Percentiles rank a stretch among this genome's conserved stretches.
phyloP scores from a whole-genome alignment of 1,140 invertebrate species.

The Drusus annulatus region DNA sequence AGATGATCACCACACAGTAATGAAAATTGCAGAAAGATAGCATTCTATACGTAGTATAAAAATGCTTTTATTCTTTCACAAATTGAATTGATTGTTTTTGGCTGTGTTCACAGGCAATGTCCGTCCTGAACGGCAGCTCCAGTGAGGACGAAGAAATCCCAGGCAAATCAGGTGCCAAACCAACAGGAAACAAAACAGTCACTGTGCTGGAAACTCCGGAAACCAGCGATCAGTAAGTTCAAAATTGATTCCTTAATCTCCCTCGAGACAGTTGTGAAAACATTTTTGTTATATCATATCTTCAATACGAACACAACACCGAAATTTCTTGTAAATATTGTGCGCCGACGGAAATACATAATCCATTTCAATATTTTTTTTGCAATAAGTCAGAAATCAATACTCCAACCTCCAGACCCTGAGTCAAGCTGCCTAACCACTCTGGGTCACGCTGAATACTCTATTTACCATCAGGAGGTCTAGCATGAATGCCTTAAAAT shows the following conservation, averaged over 20 bases:
- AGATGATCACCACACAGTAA: too few relatives aligned
- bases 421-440: too few relatives aligned
- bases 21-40: neutral
- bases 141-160: conserved; percentile 40
- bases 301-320: neutral
- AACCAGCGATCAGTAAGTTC: conserved; percentile 50
- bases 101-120: conserved; percentile 36
- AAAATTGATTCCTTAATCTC: neutral
- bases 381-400: too few relatives aligned
- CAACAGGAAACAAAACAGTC: conserved; percentile 39
- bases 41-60: neutral
- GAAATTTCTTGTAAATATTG: too few relatives aligned
- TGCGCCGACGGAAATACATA: too few relatives aligned
- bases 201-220: conserved; percentile 47
- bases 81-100: neutral
- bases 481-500: too few relatives aligned
- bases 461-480: too few relatives aligned
- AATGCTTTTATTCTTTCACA: neutral
- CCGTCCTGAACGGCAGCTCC: conserved; percentile 43
- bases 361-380: too few relatives aligned
- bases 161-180: neutral
- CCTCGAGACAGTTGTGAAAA: neutral
- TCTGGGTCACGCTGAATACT: too few relatives aligned
- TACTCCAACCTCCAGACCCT: too few relatives aligned
- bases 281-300: neutral